phyloP scores from a whole-genome alignment of 2,113 vertebrate species.

The Gulo gulo region DNA sequence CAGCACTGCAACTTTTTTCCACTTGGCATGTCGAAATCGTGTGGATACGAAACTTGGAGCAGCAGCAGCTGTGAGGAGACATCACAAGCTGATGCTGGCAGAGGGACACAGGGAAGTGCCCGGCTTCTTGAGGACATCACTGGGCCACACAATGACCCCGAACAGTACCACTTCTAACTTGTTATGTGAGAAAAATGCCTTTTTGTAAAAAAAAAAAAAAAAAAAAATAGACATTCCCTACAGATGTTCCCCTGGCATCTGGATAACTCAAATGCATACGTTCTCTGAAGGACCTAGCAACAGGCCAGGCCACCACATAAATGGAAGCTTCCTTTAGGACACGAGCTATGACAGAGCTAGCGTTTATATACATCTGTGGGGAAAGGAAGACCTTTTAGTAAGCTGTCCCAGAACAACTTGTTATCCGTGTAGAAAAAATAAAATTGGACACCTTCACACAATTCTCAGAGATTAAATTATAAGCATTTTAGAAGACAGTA shows the following conservation, averaged over 20 bases:
- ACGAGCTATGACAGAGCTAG: background rate
- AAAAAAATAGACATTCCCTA: background rate
- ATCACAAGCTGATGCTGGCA: too few species aligned
- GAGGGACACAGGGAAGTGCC: background rate
- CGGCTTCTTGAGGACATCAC: too few species aligned
- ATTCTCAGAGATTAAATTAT: background rate
- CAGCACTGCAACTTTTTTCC: background rate
- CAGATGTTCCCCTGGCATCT: too few species aligned
- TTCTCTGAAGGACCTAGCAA: background rate
- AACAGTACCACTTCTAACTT: background rate
- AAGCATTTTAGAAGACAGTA: background rate
- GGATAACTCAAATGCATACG: accelerated
- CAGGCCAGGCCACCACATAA: background rate
- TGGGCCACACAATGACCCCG: accelerated
- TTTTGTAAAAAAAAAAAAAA: background rate
- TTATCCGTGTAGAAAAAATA: background rate
- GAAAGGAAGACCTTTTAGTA: background rate
- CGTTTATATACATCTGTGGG: background rate
- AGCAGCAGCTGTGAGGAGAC: background rate
- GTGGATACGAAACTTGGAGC: background rate
- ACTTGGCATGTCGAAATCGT: background rate
- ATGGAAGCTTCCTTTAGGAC: background rate
- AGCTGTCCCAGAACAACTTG: background rate
- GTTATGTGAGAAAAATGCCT: background rate
- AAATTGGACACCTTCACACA: background rate